Conservation (phyloP, 2,113 vertebrate genomes). For the Notechis scutatus region DNA sequence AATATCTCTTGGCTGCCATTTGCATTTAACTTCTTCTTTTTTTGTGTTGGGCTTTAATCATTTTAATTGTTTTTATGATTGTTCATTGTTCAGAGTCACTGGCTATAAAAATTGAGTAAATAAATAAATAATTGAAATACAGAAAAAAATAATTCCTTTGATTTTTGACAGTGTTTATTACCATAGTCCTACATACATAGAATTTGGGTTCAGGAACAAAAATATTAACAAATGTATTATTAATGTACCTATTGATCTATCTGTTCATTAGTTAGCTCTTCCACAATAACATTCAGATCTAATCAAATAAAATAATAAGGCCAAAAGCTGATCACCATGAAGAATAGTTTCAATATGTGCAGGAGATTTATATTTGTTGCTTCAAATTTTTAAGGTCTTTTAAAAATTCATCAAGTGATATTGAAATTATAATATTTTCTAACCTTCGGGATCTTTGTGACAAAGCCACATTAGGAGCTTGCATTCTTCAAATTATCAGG, state of each 20-base stretch:
- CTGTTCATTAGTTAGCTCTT: not conserved
- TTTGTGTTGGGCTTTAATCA: not conserved
- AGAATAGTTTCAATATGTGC: not conserved
- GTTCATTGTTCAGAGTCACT: not conserved
- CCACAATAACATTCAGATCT: not conserved
- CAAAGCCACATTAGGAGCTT: not conserved
- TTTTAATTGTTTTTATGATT: not conserved
- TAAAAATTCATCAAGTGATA: too few species aligned
- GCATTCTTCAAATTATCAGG: not conserved
- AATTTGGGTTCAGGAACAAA: not conserved
- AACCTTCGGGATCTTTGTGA: not conserved
- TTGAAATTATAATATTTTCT: not conserved
- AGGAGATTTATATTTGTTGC: not conserved
- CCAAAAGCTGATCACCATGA: not conserved
- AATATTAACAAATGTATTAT: not conserved
- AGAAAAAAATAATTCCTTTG: not conserved
- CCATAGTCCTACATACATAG: too few species aligned
- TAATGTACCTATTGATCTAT: not conserved
- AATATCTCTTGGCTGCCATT: not conserved
- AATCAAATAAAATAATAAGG: not conserved
- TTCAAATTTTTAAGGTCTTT: not conserved
- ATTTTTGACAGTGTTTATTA: not conserved
- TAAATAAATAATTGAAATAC: not conserved
- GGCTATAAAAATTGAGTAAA: not conserved
- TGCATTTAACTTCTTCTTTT: not conserved